These are phyloP conservation scores for Heliconius himera DNA, from an alignment of 1,140 invertebrate genomes.

Conservation along the genomic window DNA sequence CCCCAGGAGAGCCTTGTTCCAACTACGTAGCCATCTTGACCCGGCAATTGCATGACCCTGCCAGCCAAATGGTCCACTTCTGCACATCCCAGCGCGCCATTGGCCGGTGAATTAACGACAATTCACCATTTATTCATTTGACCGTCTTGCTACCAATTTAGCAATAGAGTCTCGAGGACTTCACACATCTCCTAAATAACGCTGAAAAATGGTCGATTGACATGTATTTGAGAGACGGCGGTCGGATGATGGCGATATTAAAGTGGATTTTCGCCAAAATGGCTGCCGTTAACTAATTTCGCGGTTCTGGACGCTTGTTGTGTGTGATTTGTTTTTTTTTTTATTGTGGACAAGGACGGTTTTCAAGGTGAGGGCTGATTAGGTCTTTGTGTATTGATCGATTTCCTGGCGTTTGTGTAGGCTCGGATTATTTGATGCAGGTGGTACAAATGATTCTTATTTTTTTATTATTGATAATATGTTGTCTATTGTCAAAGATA, in stretches of 20 bases:
- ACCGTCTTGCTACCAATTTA: slow-evolving; percentile 71
- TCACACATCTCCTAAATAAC: slow-evolving; percentile 44
- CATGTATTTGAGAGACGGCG: slow-evolving; percentile 60
- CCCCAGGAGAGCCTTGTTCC: not conserved
- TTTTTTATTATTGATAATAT: not conserved
- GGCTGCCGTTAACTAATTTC: slow-evolving; percentile 53
- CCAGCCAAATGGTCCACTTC: slow-evolving; percentile 72
- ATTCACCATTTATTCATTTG: slow-evolving; percentile 73
- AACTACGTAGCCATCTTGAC: slow-evolving; percentile 50
- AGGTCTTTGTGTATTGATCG: slow-evolving; percentile 19
- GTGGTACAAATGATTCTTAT: not conserved
- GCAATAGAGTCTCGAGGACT: slow-evolving; percentile 50
- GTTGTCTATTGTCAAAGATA: not conserved
- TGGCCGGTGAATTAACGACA: slow-evolving; percentile 74
- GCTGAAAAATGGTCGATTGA: slow-evolving; percentile 65
- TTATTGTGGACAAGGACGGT: slow-evolving; percentile 37
- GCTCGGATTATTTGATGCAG: not conserved
- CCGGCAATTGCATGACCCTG: slow-evolving; percentile 66
- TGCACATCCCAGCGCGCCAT: slow-evolving; percentile 57
- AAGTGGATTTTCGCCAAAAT: slow-evolving; percentile 74
- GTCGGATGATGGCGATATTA: slow-evolving; percentile 50
- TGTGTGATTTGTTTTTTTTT: slow-evolving; percentile 51
- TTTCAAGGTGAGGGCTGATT: slow-evolving; percentile 34
- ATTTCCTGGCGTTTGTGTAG: slow-evolving; percentile 14
- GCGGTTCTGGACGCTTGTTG: slow-evolving; percentile 47